Evolutionary conservation across 2,113 vertebrate species (phyloP), one percentile per base, ranked within the genome.

Genomic region (Platichthys stellatus): DNA sequence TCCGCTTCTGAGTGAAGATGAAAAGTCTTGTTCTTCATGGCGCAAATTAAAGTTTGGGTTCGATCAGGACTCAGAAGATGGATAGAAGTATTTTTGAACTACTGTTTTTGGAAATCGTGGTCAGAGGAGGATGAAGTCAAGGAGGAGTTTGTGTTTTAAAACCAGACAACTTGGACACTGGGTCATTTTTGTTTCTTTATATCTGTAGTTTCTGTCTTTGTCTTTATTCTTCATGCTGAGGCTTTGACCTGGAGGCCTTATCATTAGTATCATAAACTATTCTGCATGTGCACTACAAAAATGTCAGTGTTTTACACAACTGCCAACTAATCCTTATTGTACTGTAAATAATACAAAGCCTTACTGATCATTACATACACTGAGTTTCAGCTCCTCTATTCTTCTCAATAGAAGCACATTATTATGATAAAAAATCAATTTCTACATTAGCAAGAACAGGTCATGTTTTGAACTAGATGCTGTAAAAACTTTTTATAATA

Each of bases 1-100:
- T 94, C 90, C 86, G 89, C 84, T 93, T 94, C 89, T 95, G 92
- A 95, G 53, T 93, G 86, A 91, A 47, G 72, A 76, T 0, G 24
- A 57, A 35, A n/a, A 70, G 4, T 24, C 43, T 23, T 53, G 11
- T 59, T 43, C 65, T 23, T 71, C 23, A 18, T 63, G 26, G 20
- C 5, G 43, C 38, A 40, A 40, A 40, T 10, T 40, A 66, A n/a
- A 14, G n/a, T 23, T 23, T 64, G 11, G 18, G n/a, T 63, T 28
- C 28, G 2, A 28, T 28, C 28, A 5, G 1, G 28, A 28, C 0
- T 23, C 23, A 61, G 56, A 75, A 23, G 6, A 26, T 53, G 5
- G 5, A 71, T 26, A 23, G 8, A 66, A 5, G 61, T 18, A 26
- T 60, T 23, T 43, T 35, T 53, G 20, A 40, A 2, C 53, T 17